These are phyloP conservation scores for Daubentonia madagascariensis DNA, from an alignment of 2,113 vertebrate species.

Conservation along the genomic window DNA sequence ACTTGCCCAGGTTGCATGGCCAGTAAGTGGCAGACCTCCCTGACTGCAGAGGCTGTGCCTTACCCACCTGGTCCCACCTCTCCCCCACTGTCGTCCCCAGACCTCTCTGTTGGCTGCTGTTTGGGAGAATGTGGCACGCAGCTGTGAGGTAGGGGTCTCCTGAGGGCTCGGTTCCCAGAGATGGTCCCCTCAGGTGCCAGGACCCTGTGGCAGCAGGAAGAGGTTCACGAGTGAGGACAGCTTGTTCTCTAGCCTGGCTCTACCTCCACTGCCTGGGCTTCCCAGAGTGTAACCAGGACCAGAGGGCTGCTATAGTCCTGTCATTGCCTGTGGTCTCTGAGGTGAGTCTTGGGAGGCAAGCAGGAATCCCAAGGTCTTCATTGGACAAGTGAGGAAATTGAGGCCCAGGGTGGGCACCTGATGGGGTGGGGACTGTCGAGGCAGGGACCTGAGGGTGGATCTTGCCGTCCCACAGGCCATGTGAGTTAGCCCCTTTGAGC, in stretches of 20 bases:
- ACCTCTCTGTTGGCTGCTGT: not conserved
- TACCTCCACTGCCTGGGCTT: not conserved
- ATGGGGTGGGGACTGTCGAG: not conserved
- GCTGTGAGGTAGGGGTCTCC: not conserved
- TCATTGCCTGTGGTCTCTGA: not conserved
- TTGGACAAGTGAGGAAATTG: not conserved
- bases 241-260: not conserved
- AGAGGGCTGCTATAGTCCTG: not conserved
- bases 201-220: not conserved
- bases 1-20: not conserved
- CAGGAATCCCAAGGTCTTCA: not conserved
- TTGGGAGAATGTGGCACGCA: not conserved
- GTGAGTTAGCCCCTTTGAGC: not conserved
- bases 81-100: no score
- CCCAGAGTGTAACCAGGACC: not conserved
- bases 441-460: not conserved
- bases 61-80: no score
- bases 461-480: not conserved
- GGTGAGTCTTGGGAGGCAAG: not conserved
- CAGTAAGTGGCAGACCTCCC: not conserved
- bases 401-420: not conserved
- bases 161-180: not conserved
- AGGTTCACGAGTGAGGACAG: not conserved
- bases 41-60: not conserved
- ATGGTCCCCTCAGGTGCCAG: not conserved